Conservation (phyloP, 2,113 vertebrate species). For the Mobula birostris region DNA sequence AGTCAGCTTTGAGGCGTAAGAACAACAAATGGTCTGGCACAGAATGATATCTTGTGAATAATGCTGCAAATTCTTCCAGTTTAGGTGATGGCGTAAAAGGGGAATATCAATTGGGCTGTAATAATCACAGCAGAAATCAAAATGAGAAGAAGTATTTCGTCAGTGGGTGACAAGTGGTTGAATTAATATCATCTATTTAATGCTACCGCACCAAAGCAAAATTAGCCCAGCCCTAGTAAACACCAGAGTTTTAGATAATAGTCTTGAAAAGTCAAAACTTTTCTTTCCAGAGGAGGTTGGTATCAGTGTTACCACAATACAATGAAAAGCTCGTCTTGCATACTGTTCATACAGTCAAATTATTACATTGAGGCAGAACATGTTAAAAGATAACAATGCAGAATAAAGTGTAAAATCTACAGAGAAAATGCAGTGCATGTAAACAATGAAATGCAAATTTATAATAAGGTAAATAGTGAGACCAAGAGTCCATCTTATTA, state of each 20-base stretch:
- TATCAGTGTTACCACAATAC: too few relatives aligned
- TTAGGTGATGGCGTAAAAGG: not conserved
- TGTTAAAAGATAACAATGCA: too few relatives aligned
- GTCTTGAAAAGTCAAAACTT: not conserved
- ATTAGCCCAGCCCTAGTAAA: not conserved
- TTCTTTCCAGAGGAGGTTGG: not conserved
- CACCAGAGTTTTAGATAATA: not conserved
- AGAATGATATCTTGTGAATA: not conserved
- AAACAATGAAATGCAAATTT: too few relatives aligned
- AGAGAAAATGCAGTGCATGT: too few relatives aligned
- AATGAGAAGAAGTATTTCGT: not conserved
- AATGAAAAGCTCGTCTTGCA: too few relatives aligned
- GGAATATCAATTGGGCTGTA: not conserved
- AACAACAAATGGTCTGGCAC: not conserved
- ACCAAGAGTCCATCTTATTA: too few relatives aligned
- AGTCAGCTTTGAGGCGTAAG: not conserved
- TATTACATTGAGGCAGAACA: too few relatives aligned
- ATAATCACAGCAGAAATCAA: not conserved
- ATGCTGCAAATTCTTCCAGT: not conserved
- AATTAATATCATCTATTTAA: not conserved
- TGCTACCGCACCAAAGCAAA: not conserved
- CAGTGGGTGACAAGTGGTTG: not conserved
- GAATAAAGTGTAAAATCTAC: too few relatives aligned
- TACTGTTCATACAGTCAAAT: too few relatives aligned
- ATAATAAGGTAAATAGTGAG: too few relatives aligned